These are phyloP conservation scores for Deroptyus accipitrinus DNA, from an alignment of 2,113 vertebrate species.

Conservation along the genomic window DNA sequence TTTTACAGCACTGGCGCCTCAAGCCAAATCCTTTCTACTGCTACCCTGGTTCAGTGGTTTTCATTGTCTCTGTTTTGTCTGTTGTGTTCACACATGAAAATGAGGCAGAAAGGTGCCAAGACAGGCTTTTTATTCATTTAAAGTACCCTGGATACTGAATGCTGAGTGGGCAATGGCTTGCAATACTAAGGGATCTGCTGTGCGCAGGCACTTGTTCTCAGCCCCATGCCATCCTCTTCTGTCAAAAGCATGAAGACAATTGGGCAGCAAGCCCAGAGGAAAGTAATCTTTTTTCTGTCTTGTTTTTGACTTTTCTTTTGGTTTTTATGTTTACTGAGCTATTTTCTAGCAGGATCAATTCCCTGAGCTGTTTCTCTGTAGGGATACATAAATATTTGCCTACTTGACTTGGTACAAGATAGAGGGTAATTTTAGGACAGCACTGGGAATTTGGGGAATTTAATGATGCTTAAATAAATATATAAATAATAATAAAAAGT, in stretches of 20 bases:
- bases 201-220: background rate
- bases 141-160: background rate
- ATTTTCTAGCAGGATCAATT: background rate
- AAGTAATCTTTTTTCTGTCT: background rate
- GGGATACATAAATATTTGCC: background rate
- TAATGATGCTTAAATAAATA: background rate
- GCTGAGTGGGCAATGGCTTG: background rate
- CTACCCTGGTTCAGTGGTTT: conserved; percentile 30
- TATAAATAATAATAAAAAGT: background rate
- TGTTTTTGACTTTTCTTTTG: background rate
- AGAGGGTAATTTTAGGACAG: background rate
- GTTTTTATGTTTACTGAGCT: background rate
- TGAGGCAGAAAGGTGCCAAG: background rate
- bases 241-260: background rate
- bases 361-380: background rate
- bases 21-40: conserved; percentile 21
- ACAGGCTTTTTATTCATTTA: background rate
- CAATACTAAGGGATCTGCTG: background rate
- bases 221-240: background rate
- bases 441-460: background rate
- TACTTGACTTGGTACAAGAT: background rate
- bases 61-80: conserved; percentile 10
- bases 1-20: background rate
- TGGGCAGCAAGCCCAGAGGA: background rate
- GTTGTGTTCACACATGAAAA: conserved; percentile 15